Base-by-base conservation (phyloP, 2,113 vertebrate species). In the Odobenus rosmarus region DNA sequence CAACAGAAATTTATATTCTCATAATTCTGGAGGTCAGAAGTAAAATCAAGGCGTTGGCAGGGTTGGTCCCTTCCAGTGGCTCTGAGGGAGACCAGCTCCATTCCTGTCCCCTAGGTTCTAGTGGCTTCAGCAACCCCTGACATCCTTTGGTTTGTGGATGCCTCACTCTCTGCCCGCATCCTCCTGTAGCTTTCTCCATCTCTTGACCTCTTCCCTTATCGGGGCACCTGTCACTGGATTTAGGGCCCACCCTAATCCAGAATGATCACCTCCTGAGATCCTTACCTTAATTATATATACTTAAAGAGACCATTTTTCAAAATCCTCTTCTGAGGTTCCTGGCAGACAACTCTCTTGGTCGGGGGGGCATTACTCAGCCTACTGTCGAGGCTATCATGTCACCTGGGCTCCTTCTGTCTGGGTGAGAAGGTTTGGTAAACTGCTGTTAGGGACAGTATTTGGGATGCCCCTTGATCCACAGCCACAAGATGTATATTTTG, bases 111-210 rank as follows among this genome's bases (percentile, higher is more conserved):
- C 26, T 11, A 14, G 24, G 57, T 46, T 51, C 53, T 5, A 1
- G 12, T 13, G 49, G 55, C 71, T 61, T 16, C 1, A 2, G 14
- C 61, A 24, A 13, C 23, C 55, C 7, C 3, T 24, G 46, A 16
- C 1, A 0, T 24, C 42, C 28, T 33, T 69, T 28, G 31, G 39
- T 64, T 21, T 33, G 15, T 36, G 33, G 36, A 5, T 16, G 24
- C 5, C 4, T 49, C 31, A 0, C 26, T 33, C 42, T 62, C 62
- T 57, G 0, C 14, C 64, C 16, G 3, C 21, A 7, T 1, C 61
- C 42, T 49, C 67, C 11, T 0, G 2, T 18, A 61, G 64, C 33
- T 31, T 77, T 74, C 16, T 11, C 21, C 2, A 26, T 46, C 55
- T 36, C 4, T 80, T 49, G 51, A 42, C 71, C 59, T 95, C 39